These are phyloP conservation scores for Zaprionus africanus DNA, from an alignment of 1,140 invertebrate genomes.

Conservation along the genomic window DNA sequence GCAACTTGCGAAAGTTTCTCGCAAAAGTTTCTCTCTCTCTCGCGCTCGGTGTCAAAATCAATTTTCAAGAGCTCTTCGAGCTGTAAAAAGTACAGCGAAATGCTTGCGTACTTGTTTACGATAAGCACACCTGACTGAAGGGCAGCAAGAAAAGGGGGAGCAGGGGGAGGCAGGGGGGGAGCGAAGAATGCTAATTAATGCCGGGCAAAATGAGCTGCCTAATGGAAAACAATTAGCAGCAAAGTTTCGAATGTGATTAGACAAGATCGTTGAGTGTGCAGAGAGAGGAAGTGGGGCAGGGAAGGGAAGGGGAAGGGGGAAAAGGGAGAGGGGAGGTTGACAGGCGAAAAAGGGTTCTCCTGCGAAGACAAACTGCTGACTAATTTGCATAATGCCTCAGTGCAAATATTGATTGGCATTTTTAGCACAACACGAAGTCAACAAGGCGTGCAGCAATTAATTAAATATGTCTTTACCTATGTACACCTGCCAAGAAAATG, in stretches of 20 bases:
- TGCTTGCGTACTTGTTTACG: slow-evolving; percentile 34
- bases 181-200: slow-evolving; percentile 66
- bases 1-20: slow-evolving; percentile 47
- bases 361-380: neutral
- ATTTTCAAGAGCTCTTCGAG: slow-evolving; percentile 43
- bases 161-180: neutral
- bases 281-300: neutral
- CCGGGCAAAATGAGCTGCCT: slow-evolving; percentile 39
- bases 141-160: neutral
- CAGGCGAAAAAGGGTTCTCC: neutral
- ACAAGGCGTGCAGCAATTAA: slow-evolving; percentile 25
- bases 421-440: slow-evolving; percentile 17
- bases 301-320: too few species aligned
- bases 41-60: slow-evolving; percentile 72
- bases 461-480: slow-evolving; percentile 22
- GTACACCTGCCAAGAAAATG: neutral
- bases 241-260: slow-evolving; percentile 44
- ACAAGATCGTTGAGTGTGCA: slow-evolving; percentile 17
- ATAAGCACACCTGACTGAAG: slow-evolving; percentile 21
- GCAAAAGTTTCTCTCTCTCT: slow-evolving; percentile 41
- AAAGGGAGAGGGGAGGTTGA: neutral
- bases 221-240: slow-evolving; percentile 67
- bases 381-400: slow-evolving; percentile 46
- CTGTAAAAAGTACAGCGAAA: slow-evolving; percentile 24
- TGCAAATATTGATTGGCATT: slow-evolving; percentile 35